Conservation (phyloP, 2,113 vertebrate species). For the Odontesthes bonariensis region DNA sequence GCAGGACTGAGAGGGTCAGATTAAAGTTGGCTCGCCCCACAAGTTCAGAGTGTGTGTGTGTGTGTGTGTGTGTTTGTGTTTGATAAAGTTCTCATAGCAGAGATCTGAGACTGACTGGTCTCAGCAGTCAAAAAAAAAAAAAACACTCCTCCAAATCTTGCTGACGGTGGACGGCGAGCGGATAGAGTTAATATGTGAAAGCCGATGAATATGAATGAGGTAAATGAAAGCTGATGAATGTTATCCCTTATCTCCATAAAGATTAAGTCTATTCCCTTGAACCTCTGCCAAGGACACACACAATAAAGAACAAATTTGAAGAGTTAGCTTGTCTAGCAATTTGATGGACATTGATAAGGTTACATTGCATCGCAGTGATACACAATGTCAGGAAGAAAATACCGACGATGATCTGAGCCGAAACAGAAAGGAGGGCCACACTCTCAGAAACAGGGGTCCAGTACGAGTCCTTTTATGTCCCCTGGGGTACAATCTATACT, state of each 20-base stretch:
- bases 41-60: slow-evolving; percentile 47
- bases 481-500: no score
- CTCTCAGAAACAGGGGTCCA: no score
- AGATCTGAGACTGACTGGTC: slow-evolving; percentile 61
- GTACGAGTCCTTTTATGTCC: no score
- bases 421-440: slow-evolving; percentile 13
- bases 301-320: slow-evolving; percentile 70
- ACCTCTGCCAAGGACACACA: slow-evolving; percentile 77
- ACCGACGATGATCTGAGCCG: slow-evolving; percentile 28
- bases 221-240: slow-evolving; percentile 80
- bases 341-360: slow-evolving; percentile 74
- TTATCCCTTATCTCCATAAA: slow-evolving; percentile 80
- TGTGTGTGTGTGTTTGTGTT: slow-evolving; percentile 52
- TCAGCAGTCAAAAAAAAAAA: slow-evolving; percentile 70
- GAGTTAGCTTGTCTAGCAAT: slow-evolving; percentile 61
- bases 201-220: slow-evolving; percentile 79
- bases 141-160: slow-evolving; percentile 60
- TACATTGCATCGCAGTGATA: slow-evolving; percentile 58
- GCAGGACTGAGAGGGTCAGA: slow-evolving; percentile 56
- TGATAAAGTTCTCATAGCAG: slow-evolving; percentile 68
- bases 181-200: slow-evolving; percentile 59
- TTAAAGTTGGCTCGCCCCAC: slow-evolving; percentile 62
- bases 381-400: slow-evolving; percentile 32
- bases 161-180: slow-evolving; percentile 57
- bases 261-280: slow-evolving; percentile 80